Percentiles rank a stretch among this genome's conserved stretches.
Conservation (phyloP, 35 echinoderm and acorn worm species). For the Ptychodera flava region DNA sequence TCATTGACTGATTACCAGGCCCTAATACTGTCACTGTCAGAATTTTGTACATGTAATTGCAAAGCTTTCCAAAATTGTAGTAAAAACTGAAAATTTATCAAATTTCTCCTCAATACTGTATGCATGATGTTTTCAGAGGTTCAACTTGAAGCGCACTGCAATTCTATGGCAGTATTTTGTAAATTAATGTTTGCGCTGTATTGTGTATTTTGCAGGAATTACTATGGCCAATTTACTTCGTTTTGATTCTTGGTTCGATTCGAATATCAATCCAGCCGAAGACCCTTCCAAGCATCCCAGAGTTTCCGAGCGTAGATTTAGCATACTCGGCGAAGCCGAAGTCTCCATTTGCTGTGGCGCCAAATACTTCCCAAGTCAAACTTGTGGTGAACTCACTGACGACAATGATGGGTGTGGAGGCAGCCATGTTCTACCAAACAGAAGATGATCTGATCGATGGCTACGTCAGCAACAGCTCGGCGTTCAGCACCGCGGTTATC, state of each 20-base stretch:
- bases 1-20: too few species aligned
- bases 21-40: too few species aligned
- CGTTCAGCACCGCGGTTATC: slow-evolving; percentile 8
- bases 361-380: neutral
- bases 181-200: too few species aligned
- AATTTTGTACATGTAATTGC: too few species aligned
- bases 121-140: too few species aligned
- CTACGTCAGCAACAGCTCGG: neutral
- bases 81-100: too few species aligned
- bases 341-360: neutral
- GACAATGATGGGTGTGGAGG: neutral
- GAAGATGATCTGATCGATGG: slow-evolving; percentile 12
- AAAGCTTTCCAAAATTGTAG: too few species aligned
- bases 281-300: neutral
- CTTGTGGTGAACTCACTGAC: neutral
- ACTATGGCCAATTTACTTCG: neutral
- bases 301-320: neutral
- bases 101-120: too few species aligned
- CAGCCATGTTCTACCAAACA: neutral
- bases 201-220: neutral
- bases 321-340: neutral
- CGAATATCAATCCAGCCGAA: neutral
- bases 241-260: neutral
- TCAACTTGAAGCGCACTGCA: too few species aligned
- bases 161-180: too few species aligned